Evolutionary conservation across 2,797 vertebrate genomes (phyloP).

Genomic region (Pampus argenteus): DNA sequence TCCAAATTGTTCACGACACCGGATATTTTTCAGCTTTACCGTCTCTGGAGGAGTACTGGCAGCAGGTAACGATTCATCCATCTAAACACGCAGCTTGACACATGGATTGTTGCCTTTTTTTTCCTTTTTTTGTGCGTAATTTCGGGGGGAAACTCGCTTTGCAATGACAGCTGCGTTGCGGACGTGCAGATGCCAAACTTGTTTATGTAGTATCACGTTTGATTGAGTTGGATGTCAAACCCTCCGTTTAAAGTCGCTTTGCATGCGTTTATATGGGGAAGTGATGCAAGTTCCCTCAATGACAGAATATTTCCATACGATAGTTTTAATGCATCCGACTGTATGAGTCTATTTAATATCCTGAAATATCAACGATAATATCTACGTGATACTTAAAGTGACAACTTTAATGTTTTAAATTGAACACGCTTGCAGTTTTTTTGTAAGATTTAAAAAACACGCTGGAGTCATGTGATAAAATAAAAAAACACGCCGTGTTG

Average conservation of each 20-base stretch:
- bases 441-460: neutral
- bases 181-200: slow-evolving; percentile 49
- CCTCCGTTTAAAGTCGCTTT: slow-evolving; percentile 1
- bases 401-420: too few relatives aligned
- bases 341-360: too few relatives aligned
- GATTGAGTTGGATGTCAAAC: neutral
- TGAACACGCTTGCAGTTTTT: neutral
- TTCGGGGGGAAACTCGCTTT: slow-evolving; percentile 29
- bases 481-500: slow-evolving; percentile 44
- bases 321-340: neutral
- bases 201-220: slow-evolving; percentile 11
- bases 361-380: rapidly evolving
- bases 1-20: slow-evolving; percentile 97
- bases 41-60: slow-evolving; percentile 98
- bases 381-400: rapidly evolving
- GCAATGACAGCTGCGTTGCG: slow-evolving; percentile 53
- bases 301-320: neutral
- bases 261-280: slow-evolving; percentile 39
- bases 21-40: slow-evolving; percentile 97
- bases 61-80: slow-evolving; percentile 89
- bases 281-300: slow-evolving; percentile 54
- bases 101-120: neutral
- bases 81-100: slow-evolving; percentile 9
- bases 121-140: slow-evolving; percentile 14
- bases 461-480: too few relatives aligned